Base-by-base conservation (phyloP, 2,113 vertebrate species). In the Hassar affinis region DNA sequence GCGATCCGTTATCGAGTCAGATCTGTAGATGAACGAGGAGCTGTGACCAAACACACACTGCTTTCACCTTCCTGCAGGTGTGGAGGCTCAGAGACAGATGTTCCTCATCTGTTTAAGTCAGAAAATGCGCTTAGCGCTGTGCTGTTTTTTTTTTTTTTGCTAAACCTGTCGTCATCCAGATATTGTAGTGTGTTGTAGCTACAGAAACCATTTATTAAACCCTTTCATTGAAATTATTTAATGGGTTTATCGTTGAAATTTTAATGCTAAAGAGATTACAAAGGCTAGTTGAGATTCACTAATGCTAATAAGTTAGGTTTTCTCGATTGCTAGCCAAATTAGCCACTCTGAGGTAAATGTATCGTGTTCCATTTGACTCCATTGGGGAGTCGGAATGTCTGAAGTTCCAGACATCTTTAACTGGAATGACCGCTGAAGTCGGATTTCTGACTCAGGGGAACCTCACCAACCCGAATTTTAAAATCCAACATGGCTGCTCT, bases 31-130 rank as follows among this genome's bases (percentile, higher is more conserved):
- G 49, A 79, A 85, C 80, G 33, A 56, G 51, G 59, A 74, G 75
- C 75, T 79, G 30, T 69, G 77, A 78, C 62, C 12, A 5, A 27
- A 25, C 15, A 3, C 57, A 33, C 18, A 15, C n/a, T n/a, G 22
- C 75, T 80, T 86, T 71, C 49, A 52, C 81, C 33, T 79, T 78
- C 75, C 85, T 88, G 84, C 89, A 90, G 88, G 84, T 89, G 86
- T 87, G 85, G 78, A n/a, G 18, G 54, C 35, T 85, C 69, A 64
- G 59, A 82, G 79, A 79, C 88, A 88, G 89, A 89, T 88, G 88
- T 86, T 78, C 71, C 51, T 82, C 85, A 83, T 89, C 76, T 85
- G 81, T 86, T 86, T 87, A 78, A 45, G 51, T 76, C 84, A 18
- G 71, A 74, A 72, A 81, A 89, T 82, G 76, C 81, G 71, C 72